Conservation (phyloP, 1,140 invertebrate genomes). For the Zeugodacus cucurbitae region DNA sequence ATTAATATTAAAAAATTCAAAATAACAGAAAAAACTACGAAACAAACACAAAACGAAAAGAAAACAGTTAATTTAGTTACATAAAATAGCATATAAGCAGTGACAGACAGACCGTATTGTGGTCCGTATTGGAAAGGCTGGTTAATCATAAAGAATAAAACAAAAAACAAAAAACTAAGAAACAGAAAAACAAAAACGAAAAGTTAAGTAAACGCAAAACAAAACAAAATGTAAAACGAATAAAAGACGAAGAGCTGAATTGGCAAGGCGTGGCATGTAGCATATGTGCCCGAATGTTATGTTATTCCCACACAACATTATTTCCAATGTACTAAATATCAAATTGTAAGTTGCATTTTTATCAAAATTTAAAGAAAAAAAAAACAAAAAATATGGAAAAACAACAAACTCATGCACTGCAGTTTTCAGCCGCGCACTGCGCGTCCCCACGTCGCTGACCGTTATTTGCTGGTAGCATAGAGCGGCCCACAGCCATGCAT, state of each 20-base stretch:
- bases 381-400: neutral
- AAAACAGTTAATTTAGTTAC: neutral
- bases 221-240: neutral
- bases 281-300: conserved; percentile 1
- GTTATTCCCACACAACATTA: conserved; percentile 20
- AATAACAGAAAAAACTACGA: conserved; percentile 12
- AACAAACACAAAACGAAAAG: neutral
- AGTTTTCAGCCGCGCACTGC: neutral
- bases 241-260: neutral
- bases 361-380: neutral
- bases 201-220: neutral
- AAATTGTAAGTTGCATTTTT: conserved; percentile 17
- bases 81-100: neutral
- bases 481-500: neutral
- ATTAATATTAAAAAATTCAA: conserved; percentile 16
- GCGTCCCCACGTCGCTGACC: neutral
- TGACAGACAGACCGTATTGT: conserved; percentile 6
- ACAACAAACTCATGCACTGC: neutral
- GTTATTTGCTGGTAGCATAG: neutral
- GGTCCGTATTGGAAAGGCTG: conserved; percentile 24
- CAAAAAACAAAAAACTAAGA: neutral
- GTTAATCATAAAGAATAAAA: neutral
- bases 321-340: conserved; percentile 28
- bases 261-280: neutral
- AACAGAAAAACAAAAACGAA: neutral